Evolutionary conservation across 2,888 invertebrate genomes (phyloP).

Genomic region (Acleris laterana): DNA sequence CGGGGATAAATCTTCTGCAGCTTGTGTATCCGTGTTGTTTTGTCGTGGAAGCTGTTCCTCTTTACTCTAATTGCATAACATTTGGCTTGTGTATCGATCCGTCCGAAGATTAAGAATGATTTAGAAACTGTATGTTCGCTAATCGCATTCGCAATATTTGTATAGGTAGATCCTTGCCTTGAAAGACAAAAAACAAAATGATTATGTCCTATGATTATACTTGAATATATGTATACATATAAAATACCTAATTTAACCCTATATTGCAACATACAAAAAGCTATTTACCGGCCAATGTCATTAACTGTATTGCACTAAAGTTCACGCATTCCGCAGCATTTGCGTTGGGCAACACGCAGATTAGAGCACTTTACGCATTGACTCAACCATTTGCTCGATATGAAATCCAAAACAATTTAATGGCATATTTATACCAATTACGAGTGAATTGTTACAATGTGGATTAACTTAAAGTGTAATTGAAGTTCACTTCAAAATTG

Average conservation of each 20-base stretch:
- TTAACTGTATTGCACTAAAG: conserved; percentile 22
- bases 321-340: conserved; percentile 28
- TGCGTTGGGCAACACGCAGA: conserved; percentile 25
- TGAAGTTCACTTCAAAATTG: too few species aligned
- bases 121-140: background rate
- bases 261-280: background rate
- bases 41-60: conserved; percentile 33
- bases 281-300: conserved; percentile 7
- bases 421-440: conserved; percentile 4
- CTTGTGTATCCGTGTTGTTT: conserved; percentile 68
- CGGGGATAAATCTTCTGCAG: conserved; percentile 70
- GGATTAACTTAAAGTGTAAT: too few species aligned
- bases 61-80: conserved; percentile 50
- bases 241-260: background rate
- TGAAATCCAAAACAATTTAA: conserved; percentile 19
- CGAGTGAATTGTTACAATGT: too few species aligned
- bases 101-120: background rate
- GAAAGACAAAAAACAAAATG: too few species aligned
- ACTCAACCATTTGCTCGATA: conserved; percentile 16
- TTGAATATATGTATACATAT: background rate
- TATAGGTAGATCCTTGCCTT: too few species aligned
- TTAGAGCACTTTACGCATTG: conserved; percentile 24
- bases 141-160: too few species aligned
- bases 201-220: background rate
- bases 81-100: conserved; percentile 35